Percentiles rank a stretch among this genome's conserved stretches.
Evolutionary conservation across 2,888 invertebrate genomes (phyloP).

Genomic region (Cephonodes hylas): DNA sequence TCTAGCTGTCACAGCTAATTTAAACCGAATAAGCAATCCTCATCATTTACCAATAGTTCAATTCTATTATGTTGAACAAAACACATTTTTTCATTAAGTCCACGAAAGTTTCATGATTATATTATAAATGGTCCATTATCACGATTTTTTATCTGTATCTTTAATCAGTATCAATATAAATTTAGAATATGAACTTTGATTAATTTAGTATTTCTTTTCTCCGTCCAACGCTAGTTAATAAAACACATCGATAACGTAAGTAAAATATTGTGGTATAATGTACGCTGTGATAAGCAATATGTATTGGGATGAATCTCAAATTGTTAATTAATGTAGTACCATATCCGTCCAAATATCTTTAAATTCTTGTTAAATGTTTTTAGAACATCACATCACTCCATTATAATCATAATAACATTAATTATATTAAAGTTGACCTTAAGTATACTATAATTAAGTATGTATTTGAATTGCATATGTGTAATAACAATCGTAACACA

Average conservation of each 20-base stretch:
- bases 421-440: background rate
- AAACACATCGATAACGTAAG: background rate
- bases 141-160: no score
- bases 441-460: background rate
- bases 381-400: no score
- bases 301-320: background rate
- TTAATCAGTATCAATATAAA: background rate
- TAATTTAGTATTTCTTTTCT: background rate
- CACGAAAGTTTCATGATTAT: no score
- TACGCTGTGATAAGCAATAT: constrained; percentile 1
- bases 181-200: background rate
- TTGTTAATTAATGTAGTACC: background rate
- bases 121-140: no score
- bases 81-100: no score
- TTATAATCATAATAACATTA: background rate
- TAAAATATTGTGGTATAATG: background rate
- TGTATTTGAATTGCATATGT: background rate
- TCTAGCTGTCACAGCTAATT: no score
- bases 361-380: background rate
- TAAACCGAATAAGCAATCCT: no score
- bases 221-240: background rate
- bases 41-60: no score
- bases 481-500: background rate
- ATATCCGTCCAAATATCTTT: background rate
- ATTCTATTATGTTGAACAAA: no score